Evolutionary conservation across 2,888 invertebrate genomes (phyloP), one percentile per base, ranked within the genome.

Genomic region (Zaprionus lineosus): DNA sequence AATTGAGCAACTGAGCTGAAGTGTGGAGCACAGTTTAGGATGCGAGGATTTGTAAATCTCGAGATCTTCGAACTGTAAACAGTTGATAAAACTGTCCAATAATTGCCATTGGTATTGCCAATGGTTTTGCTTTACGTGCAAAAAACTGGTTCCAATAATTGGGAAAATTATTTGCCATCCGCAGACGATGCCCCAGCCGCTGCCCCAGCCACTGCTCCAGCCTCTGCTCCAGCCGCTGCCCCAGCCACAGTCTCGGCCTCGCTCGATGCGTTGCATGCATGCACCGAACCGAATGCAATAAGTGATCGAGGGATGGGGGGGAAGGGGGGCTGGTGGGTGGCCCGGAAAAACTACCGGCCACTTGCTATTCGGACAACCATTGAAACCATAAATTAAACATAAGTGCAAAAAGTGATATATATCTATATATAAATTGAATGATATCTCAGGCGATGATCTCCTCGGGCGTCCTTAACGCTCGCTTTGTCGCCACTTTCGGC

Each of bases 101-200:
- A 7, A 8, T 24, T 24, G 24, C n/a, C 8, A 24, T 2, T 24
- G n/a, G 24, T 24, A 2, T 5, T 21, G 21, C 4, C 3, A 21
- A 21, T 21, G 21, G 21, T 5, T 5, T 5, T 21, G 21, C 4
- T 21, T 21, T 21, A 21, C 21, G 21, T 7, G 28, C 11, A 6
- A 36, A 24, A 16, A 78, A 74, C 75, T 53, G 2, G 75, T 78
- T 67, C 67, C 39, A 74, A 60, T 71, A 67, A 74, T 50, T 50
- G 51, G 36, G 60, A 74, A 74, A 72, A 74, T 46, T 41, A 50
- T 51, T 29, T 21, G 43, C 29, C 52, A 52, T 14, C 34, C 37
- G 18, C 47, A 18, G 26, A n/a, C 9, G 24, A 24, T 9, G 26
- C 24, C 8, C n/a, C n/a, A n/a, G n/a, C n/a, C n/a, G n/a, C n/a